These are phyloP conservation scores for Leptocoma aspasia DNA, from an alignment of 2,113 vertebrate genomes.

Conservation along the genomic window DNA sequence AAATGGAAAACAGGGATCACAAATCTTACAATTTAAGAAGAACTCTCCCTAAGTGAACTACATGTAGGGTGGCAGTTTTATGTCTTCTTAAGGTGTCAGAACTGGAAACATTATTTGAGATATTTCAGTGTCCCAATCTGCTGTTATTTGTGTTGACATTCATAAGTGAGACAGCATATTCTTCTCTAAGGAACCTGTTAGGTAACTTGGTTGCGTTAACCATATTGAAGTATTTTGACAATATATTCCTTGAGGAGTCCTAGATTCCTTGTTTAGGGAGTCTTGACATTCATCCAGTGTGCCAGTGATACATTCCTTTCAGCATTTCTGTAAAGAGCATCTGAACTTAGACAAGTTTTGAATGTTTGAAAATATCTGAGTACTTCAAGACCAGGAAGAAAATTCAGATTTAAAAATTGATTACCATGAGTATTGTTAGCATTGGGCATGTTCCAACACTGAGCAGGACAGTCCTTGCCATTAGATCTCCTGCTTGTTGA, in stretches of 20 bases:
- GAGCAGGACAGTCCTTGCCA: neutral
- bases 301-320: neutral
- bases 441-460: neutral
- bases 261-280: neutral
- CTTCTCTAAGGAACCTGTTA: neutral
- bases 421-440: neutral
- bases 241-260: neutral
- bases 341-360: neutral
- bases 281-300: neutral
- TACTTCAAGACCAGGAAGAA: neutral
- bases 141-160: neutral
- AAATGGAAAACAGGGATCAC: neutral
- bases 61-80: neutral
- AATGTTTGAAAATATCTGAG: neutral
- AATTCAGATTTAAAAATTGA: neutral
- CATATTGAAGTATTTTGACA: neutral
- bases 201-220: neutral
- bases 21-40: neutral
- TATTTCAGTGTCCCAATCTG: neutral
- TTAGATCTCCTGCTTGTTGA: neutral
- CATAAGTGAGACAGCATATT: neutral
- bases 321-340: neutral
- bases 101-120: neutral
- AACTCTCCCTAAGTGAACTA: neutral
- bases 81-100: neutral